A percentile compares a stretch with the other conserved stretches of the same genome.
Evolutionary conservation across 2,113 vertebrate genomes (phyloP).

Genomic region (Carassius gibelio): DNA sequence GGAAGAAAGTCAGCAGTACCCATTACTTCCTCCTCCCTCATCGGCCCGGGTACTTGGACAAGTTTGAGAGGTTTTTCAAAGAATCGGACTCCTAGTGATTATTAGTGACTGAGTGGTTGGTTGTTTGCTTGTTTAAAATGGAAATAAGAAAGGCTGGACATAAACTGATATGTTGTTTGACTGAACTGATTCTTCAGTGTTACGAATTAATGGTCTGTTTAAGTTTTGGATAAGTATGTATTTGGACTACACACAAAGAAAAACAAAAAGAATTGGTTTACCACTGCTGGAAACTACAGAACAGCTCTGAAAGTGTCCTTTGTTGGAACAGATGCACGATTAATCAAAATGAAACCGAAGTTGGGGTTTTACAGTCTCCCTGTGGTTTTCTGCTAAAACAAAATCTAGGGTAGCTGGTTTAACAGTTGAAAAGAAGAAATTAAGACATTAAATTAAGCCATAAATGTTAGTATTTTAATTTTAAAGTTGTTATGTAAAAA

Average conservation of each 20-base stretch:
- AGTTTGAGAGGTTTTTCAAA: conserved; percentile 80
- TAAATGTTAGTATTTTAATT: not conserved
- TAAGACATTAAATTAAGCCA: not conserved
- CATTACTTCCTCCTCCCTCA: conserved; percentile 96
- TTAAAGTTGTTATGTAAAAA: not conserved
- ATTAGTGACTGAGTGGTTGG: conserved; percentile 64
- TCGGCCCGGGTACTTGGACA: conserved; percentile 80
- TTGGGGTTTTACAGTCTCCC: not conserved
- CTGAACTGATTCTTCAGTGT: conserved; percentile 50
- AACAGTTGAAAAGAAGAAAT: not conserved
- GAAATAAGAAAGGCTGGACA: not conserved
- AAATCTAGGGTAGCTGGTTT: not conserved
- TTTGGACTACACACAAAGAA: conserved; percentile 32
- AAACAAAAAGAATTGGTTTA: conserved; percentile 36
- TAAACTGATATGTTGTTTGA: conserved; percentile 2
- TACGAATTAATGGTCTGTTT: conserved; percentile 32
- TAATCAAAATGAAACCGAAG: not conserved
- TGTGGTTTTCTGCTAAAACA: not conserved
- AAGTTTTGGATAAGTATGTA: conserved; percentile 1
- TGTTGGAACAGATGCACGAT: not conserved
- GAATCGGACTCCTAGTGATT: conserved; percentile 70
- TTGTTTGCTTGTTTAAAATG: conserved; percentile 39
- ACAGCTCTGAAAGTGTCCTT: conserved; percentile 4
- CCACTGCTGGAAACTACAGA: conserved; percentile 48
- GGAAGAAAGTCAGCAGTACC: conserved; percentile 89